These are phyloP conservation scores for Abscondita cerata DNA, from an alignment of 2,888 invertebrate species.

Conservation along the genomic window DNA sequence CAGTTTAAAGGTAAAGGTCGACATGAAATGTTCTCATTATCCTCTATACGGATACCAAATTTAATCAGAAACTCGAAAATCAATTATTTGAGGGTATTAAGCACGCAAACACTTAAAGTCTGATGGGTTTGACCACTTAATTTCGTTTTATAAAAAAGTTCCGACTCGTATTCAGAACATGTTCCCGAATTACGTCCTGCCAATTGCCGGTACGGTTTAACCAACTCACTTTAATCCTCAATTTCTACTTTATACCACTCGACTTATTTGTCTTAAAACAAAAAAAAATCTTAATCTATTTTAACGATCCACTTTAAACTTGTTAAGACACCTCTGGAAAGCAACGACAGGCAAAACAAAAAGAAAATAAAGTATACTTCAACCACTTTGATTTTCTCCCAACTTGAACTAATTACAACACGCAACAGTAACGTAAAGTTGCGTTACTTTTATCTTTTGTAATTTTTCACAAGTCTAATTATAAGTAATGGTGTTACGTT, in stretches of 20 bases:
- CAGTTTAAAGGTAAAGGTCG: slow-evolving; percentile 13
- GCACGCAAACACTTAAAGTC: slow-evolving; percentile 28
- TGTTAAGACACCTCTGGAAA: slow-evolving; percentile 14
- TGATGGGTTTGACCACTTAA: slow-evolving; percentile 30
- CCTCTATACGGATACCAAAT: slow-evolving; percentile 24
- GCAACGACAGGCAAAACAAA: neutral
- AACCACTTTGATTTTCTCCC: slow-evolving; percentile 18
- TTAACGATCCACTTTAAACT: neutral
- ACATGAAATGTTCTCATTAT: slow-evolving; percentile 31
- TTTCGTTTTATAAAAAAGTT: slow-evolving; percentile 32
- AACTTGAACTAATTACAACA: slow-evolving; percentile 22
- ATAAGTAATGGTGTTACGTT: slow-evolving; percentile 25
- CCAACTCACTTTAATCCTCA: slow-evolving; percentile 28
- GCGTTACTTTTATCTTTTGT: slow-evolving; percentile 7
- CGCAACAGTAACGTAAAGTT: slow-evolving; percentile 16
- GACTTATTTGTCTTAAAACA: slow-evolving; percentile 7
- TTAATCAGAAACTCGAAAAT: slow-evolving; percentile 32
- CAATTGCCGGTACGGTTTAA: slow-evolving; percentile 32
- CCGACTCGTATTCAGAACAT: slow-evolving; percentile 29
- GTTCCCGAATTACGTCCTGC: slow-evolving; percentile 34
- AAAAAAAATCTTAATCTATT: neutral
- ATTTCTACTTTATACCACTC: slow-evolving; percentile 24
- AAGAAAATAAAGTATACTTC: slow-evolving; percentile 18
- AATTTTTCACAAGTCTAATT: slow-evolving; percentile 28
- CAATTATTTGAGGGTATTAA: slow-evolving; percentile 32